phyloP scores from a whole-genome alignment of 2,113 vertebrate species.

The Cacatua alba region DNA sequence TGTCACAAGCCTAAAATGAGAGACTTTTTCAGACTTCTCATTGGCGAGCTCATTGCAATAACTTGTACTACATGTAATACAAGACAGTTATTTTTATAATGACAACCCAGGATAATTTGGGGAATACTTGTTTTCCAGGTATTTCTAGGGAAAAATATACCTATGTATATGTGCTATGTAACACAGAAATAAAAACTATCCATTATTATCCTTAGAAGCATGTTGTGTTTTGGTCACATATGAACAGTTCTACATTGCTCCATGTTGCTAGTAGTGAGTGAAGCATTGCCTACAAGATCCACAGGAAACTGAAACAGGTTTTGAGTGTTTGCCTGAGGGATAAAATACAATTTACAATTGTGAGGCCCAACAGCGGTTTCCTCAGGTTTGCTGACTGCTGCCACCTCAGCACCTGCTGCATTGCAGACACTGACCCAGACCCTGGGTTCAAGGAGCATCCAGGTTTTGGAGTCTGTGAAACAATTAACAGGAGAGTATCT shows the following conservation, averaged over 20 bases:
- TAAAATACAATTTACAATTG: background rate
- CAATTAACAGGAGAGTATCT: background rate
- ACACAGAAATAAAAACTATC: background rate
- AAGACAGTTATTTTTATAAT: background rate
- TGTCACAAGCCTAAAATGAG: background rate
- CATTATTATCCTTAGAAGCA: background rate
- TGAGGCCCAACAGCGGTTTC: background rate
- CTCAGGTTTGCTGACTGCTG: fast-evolving
- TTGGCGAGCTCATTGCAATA: background rate
- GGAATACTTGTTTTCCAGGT: background rate
- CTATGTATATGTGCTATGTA: background rate
- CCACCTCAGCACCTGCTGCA: background rate
- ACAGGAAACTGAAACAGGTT: background rate
- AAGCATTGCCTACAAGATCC: background rate
- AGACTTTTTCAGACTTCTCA: background rate
- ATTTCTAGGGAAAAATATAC: background rate
- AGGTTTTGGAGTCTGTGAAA: background rate
- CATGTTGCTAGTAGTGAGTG: fast-evolving
- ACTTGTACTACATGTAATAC: background rate
- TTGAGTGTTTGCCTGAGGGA: background rate
- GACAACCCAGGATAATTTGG: background rate
- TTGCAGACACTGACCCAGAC: background rate
- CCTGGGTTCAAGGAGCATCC: background rate
- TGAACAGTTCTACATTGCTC: background rate
- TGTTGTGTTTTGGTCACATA: background rate